Evolutionary conservation across 2,797 vertebrate genomes (phyloP).

Genomic region (Caiman crocodilus): DNA sequence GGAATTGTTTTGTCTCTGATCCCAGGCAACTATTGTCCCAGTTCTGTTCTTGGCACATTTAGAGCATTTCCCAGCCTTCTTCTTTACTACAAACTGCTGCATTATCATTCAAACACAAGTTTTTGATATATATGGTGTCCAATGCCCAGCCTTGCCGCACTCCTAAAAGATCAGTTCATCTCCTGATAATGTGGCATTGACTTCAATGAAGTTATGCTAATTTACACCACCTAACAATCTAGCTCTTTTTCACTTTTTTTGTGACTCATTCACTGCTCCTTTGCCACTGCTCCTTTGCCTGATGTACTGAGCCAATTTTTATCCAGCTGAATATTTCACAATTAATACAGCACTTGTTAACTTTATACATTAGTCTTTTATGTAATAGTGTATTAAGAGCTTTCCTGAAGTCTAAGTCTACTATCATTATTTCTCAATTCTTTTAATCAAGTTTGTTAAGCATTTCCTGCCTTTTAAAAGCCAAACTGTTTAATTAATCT

Average conservation of each 20-base stretch:
- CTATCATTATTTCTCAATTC: neutral
- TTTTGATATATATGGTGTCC: neutral
- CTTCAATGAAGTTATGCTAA: neutral
- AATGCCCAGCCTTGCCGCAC: neutral
- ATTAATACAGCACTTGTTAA: neutral
- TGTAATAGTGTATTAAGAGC: neutral
- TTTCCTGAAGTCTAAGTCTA: neutral
- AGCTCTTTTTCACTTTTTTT: neutral
- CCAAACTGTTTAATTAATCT: neutral
- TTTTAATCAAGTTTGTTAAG: neutral
- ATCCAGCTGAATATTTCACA: neutral
- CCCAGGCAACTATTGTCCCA: neutral
- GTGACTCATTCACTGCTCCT: no score
- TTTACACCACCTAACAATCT: accelerated
- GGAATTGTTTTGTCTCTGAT: neutral
- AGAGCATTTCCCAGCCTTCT: accelerated
- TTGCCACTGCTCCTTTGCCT: no score
- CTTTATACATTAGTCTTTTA: accelerated
- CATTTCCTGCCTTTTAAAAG: neutral
- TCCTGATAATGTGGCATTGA: neutral
- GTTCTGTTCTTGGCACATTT: neutral
- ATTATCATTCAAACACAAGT: accelerated
- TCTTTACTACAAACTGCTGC: neutral
- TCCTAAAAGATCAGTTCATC: neutral
- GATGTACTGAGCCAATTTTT: neutral